Evolutionary conservation across 2,888 invertebrate genomes (phyloP).

Genomic region (Cremastobaeus sp.): DNA sequence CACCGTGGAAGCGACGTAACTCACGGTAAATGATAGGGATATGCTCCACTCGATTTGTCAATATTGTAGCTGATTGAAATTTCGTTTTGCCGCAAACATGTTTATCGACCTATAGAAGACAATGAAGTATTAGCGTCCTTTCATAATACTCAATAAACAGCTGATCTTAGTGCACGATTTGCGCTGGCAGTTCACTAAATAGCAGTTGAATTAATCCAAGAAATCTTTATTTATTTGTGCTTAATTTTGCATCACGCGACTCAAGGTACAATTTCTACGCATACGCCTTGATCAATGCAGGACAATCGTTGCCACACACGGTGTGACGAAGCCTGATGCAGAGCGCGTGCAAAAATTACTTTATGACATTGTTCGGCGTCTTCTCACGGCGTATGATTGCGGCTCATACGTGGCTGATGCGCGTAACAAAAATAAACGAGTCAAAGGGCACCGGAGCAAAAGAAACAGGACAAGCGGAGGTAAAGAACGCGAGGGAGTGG

Average conservation of each 20-base stretch:
- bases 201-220: slow-evolving; percentile 9
- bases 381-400: slow-evolving; percentile 62
- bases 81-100: slow-evolving; percentile 9
- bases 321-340: slow-evolving; percentile 1
- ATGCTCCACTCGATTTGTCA: slow-evolving; percentile 23
- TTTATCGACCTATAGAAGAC: slow-evolving; percentile 15
- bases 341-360: slow-evolving; percentile 27
- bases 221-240: slow-evolving; percentile 15
- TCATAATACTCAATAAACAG: slow-evolving; percentile 7
- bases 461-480: slow-evolving; percentile 8
- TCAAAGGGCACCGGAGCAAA: slow-evolving; percentile 55
- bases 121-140: slow-evolving; percentile 29
- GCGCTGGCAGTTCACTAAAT: slow-evolving; percentile 13
- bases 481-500: not conserved
- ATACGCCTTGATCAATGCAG: not conserved
- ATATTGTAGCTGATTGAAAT: slow-evolving; percentile 16
- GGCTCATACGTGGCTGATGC: slow-evolving; percentile 61
- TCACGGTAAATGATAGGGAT: slow-evolving; percentile 7
- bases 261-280: not conserved
- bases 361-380: slow-evolving; percentile 35
- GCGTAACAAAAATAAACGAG: slow-evolving; percentile 65
- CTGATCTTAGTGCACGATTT: slow-evolving; percentile 4
- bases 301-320: slow-evolving; percentile 25
- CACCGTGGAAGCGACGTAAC: slow-evolving; percentile 4
- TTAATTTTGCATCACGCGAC: not conserved